Base-by-base conservation (phyloP, 2,797 vertebrate genomes). In the Smutsia gigantea region DNA sequence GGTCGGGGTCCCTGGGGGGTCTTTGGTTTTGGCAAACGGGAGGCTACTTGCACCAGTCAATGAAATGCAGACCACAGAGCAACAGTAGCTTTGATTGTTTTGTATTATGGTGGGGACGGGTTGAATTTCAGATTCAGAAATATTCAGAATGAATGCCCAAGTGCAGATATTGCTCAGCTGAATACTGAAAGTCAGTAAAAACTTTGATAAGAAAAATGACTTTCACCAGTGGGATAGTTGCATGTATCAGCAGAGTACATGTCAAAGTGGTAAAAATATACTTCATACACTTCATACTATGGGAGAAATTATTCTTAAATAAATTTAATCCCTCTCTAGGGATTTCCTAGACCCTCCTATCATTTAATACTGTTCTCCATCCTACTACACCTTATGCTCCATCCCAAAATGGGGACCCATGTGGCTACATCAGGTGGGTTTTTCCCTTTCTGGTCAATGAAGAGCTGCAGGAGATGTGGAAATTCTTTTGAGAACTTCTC, bases 1-100 rank as follows among this genome's bases (percentile, higher is more conserved):
- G 15, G 31, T 27, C 53, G 2, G 4, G 15, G 27, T 55, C 12
- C 7, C 25, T 2, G 0, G 9, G 4, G 51, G 25, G 31, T 68
- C 34, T 39, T 19, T 75, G 21, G 4, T 7, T 57, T 53, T n/a
- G 46, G 8, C 4, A 78, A 75, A 57, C 39, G 29, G 2, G 2
- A 46, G 37, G 9, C 27, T 55, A 46, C 27, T 55, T 12, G 1
- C 27, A 71, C 42, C 17, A 82, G 17, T 5, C 23, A 49, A 46
- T 15, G 3, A 90, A 68, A 27, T 9, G 1, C 9, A 53, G 59
- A 83, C 57, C 29, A 42, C 19, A 25, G 10, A 71, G 19, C 0
- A 37, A 57, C 4, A 25, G 10, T 37, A 75, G 11, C 6, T 85
- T 59, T 74, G 11, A 46, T 51, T 29, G 7, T 31, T 7, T 93